Conservation (phyloP, 2,797 vertebrate genomes). For the Bradypodion ventrale region DNA sequence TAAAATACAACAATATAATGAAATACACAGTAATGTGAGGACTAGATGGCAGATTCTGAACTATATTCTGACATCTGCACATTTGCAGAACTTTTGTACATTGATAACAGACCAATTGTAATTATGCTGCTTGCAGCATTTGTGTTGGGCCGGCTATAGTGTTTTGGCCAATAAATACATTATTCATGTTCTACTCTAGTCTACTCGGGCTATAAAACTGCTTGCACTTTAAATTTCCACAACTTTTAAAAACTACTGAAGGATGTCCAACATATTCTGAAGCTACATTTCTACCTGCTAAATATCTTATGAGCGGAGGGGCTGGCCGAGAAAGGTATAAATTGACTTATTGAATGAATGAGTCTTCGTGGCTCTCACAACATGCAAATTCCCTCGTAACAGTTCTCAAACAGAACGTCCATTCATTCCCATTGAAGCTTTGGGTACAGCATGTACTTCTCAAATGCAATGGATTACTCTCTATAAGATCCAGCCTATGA, state of each 20-base stretch:
- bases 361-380: slow-evolving; percentile 9
- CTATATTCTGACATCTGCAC: too few species aligned
- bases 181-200: too few species aligned
- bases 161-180: too few species aligned
- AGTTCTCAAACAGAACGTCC: slow-evolving; percentile 22
- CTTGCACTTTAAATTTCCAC: background rate
- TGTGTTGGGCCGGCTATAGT: too few species aligned
- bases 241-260: background rate
- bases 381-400: background rate
- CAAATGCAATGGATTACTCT: background rate
- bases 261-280: background rate
- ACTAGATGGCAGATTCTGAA: too few species aligned
- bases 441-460: background rate
- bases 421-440: slow-evolving; percentile 11
- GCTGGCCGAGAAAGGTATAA: background rate
- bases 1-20: too few species aligned
- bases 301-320: background rate
- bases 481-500: slow-evolving; percentile 29
- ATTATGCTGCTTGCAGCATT: too few species aligned
- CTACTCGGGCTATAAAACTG: background rate
- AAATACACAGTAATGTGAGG: too few species aligned
- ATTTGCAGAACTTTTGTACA: too few species aligned
- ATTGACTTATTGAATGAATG: background rate
- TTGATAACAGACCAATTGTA: too few species aligned
- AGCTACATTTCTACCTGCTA: background rate